phyloP scores from a whole-genome alignment of 2,888 invertebrate genomes.

The Zhuqinia jingwanae region DNA sequence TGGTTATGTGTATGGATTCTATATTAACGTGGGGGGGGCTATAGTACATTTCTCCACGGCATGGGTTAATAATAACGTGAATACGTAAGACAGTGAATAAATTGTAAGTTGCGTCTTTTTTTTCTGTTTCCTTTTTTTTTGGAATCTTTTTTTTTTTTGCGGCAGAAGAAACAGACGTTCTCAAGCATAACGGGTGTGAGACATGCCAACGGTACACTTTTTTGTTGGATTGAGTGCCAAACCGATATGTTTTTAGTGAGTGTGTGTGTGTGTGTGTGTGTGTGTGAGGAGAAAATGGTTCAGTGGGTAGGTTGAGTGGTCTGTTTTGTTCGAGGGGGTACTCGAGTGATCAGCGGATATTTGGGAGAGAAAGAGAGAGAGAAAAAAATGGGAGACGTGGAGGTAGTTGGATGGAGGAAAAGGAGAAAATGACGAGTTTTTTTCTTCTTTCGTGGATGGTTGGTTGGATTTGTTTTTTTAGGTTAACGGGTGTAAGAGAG shows the following conservation, averaged over 20 bases:
- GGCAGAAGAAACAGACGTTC: background rate
- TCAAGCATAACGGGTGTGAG: constrained; percentile 42
- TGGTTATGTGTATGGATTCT: too few relatives aligned
- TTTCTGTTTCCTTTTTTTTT: background rate
- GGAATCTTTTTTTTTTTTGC: background rate
- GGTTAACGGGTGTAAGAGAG: background rate
- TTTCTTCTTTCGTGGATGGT: too few relatives aligned
- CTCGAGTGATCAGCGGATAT: background rate
- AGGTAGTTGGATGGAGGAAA: background rate
- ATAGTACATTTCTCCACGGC: too few relatives aligned
- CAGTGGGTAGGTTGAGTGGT: too few relatives aligned
- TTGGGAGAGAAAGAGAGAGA: constrained; percentile 4
- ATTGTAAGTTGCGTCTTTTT: background rate
- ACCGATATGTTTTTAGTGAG: constrained; percentile 27
- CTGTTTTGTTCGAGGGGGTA: too few relatives aligned
- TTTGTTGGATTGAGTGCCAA: constrained; percentile 57
- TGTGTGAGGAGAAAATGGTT: background rate
- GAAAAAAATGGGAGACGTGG: background rate
- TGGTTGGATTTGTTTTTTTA: too few relatives aligned
- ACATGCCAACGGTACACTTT: constrained; percentile 58
- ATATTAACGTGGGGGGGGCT: too few relatives aligned
- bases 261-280: background rate
- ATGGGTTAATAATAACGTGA: too few relatives aligned
- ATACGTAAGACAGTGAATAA: too few relatives aligned
- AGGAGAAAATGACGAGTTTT: constrained; percentile 8